A percentile compares a stretch with the other conserved stretches of the same genome.
phyloP scores from a whole-genome alignment of 2,797 vertebrate genomes.

The Tapirus indicus region DNA sequence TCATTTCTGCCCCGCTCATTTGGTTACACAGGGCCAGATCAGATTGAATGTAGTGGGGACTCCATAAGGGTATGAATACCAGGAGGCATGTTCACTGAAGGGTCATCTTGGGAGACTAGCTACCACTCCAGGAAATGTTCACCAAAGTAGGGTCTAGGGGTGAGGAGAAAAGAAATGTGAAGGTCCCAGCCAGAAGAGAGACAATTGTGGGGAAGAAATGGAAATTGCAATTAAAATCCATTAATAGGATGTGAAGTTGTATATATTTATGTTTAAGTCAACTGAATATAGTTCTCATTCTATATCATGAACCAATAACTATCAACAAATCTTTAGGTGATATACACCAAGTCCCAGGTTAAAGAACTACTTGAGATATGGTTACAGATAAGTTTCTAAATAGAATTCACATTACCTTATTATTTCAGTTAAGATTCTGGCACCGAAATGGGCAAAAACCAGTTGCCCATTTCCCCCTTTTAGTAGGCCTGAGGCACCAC shows the following conservation, averaged over 20 bases:
- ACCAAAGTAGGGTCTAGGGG: not conserved
- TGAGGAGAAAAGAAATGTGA: not conserved
- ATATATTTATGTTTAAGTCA: not conserved
- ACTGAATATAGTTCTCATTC: constrained; percentile 38
- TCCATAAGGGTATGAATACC: not conserved
- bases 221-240: not conserved
- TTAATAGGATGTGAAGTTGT: not conserved
- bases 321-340: constrained; percentile 9
- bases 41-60: not conserved
- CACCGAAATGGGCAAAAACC: not conserved
- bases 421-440: not conserved
- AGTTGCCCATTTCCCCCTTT: not conserved
- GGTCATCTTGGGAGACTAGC: not conserved
- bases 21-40: not conserved
- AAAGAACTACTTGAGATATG: not conserved
- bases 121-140: not conserved
- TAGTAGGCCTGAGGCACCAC: not conserved
- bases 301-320: not conserved
- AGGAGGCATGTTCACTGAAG: not conserved
- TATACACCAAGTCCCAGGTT: not conserved
- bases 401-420: not conserved
- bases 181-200: not conserved
- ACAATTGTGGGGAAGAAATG: not conserved
- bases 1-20: not conserved
- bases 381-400: not conserved